Percentiles rank a stretch among this genome's conserved stretches.
These are phyloP conservation scores for Erpornis zantholeuca DNA, from an alignment of 2,113 vertebrate species.

Conservation along the genomic window DNA sequence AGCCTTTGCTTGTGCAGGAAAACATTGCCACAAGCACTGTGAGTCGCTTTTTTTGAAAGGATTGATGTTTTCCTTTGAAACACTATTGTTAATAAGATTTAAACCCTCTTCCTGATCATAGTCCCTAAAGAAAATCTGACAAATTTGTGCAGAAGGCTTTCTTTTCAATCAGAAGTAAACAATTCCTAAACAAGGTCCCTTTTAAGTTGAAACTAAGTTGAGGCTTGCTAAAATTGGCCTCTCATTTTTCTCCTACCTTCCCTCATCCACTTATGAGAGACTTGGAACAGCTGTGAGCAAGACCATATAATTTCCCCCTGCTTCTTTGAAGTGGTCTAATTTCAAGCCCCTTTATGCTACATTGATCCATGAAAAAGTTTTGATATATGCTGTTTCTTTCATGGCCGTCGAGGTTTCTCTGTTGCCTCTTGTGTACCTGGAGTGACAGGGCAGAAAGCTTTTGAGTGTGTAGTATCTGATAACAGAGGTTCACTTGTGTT, in stretches of 20 bases:
- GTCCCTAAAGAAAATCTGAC: neutral
- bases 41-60: neutral
- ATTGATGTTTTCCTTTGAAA: neutral
- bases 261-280: neutral
- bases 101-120: neutral
- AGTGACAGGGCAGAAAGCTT: neutral
- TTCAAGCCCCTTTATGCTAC: slow-evolving; percentile 9
- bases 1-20: neutral
- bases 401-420: neutral
- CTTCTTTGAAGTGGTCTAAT: slow-evolving; percentile 35
- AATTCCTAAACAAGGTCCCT: neutral
- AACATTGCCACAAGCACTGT: neutral
- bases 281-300: neutral
- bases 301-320: neutral
- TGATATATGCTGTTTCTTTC: neutral
- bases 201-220: slow-evolving; percentile 16
- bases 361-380: neutral
- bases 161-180: neutral
- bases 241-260: neutral
- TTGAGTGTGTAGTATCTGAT: neutral
- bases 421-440: neutral
- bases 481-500: neutral
- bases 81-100: neutral
- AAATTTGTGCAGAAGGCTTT: neutral
- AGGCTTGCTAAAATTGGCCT: neutral